A percentile compares a stretch with the other conserved stretches of the same genome.
phyloP scores from a whole-genome alignment of 2,888 invertebrate species.

The Ochropacha duplaris region DNA sequence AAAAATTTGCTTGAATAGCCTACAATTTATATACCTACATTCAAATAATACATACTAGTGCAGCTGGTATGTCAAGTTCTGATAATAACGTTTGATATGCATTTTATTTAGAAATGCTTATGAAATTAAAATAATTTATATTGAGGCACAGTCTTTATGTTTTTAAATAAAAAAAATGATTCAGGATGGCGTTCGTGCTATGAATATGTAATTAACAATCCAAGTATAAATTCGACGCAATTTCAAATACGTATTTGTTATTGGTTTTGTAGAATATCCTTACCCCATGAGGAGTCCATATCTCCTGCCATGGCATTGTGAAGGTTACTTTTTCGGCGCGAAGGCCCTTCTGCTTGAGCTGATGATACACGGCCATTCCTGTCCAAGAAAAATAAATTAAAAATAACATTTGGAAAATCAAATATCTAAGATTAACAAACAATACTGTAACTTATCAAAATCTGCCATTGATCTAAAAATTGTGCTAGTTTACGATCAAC shows the following conservation, averaged over 20 bases:
- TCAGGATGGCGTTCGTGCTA: too few species aligned
- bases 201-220: too few species aligned
- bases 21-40: too few species aligned
- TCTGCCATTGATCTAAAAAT: background rate
- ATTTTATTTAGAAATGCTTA: too few species aligned
- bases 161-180: too few species aligned
- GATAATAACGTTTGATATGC: too few species aligned
- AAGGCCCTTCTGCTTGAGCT: constrained; percentile 85
- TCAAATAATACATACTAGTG: too few species aligned
- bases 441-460: background rate
- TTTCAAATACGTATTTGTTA: background rate
- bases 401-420: background rate
- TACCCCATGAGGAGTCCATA: constrained; percentile 77
- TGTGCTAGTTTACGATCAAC: background rate
- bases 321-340: constrained; percentile 87
- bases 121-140: too few species aligned
- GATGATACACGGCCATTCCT: constrained; percentile 75
- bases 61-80: too few species aligned
- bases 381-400: constrained; percentile 9
- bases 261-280: constrained; percentile 16
- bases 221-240: too few species aligned
- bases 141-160: too few species aligned
- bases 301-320: constrained; percentile 83
- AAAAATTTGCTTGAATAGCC: too few species aligned
- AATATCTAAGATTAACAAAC: background rate